phyloP scores from a whole-genome alignment of 64 coral and sea anemone species.

The Pocillopora damicornis region DNA sequence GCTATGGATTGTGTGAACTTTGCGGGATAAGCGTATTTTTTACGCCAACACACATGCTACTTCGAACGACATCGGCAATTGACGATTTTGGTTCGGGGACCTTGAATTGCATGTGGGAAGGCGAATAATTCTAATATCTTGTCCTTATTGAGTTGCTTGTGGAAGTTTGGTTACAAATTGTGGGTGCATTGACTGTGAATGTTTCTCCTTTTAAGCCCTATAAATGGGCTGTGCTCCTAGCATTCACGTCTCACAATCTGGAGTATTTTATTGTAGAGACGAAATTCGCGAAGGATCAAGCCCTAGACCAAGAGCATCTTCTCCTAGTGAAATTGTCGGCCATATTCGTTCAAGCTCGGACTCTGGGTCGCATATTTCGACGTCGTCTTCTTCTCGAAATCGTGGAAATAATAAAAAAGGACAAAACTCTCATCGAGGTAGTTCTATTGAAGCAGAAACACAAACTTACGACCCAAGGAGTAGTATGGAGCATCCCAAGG shows the following conservation, averaged over 20 bases:
- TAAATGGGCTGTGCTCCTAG: conserved; percentile 99
- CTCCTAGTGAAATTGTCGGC: conserved; percentile 98
- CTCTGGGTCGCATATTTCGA: conserved; percentile 90
- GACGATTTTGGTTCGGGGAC: conserved; percentile 35
- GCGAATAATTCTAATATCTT: conserved; percentile 53
- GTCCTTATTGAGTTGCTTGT: conserved; percentile 25
- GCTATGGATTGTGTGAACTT: conserved; percentile 46
- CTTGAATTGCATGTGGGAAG: conserved; percentile 51
- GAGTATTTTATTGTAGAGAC: conserved; percentile 97
- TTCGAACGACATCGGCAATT: conserved; percentile 2
- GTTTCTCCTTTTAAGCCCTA: conserved; percentile 64
- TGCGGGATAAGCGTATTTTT: conserved; percentile 28
- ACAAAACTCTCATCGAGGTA: conserved; percentile 85
- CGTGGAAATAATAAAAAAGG: conserved; percentile 83
- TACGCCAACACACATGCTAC: conserved; percentile 16
- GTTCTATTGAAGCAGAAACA: conserved; percentile 96
- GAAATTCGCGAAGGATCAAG: conserved; percentile 95
- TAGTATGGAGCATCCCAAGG: conserved; percentile 82
- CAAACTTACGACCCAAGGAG: conserved; percentile 90
- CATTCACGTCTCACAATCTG: conserved; percentile 99
- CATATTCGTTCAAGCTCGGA: conserved; percentile 99
- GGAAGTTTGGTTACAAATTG: conserved; percentile 38
- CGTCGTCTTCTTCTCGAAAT: conserved; percentile 85
- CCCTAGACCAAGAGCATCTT: conserved; percentile 85
- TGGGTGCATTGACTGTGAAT: conserved; percentile 53